Conservation (phyloP, 2,113 vertebrate species). For the Entomyzon cyanotis region DNA sequence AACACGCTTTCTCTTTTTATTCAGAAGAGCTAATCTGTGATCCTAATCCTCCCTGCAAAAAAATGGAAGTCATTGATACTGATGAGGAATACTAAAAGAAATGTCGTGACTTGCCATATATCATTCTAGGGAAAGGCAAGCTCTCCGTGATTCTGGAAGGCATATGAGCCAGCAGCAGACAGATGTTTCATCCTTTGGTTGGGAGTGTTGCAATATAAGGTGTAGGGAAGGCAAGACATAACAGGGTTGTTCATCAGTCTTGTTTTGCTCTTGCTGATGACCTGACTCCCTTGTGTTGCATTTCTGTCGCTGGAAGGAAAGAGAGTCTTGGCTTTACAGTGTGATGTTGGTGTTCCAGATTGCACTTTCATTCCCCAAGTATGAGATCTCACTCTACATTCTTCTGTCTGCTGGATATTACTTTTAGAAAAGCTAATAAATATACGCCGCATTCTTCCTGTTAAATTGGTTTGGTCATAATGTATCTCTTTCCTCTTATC, state of each 20-base stretch:
- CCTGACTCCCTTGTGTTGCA: background rate
- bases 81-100: background rate
- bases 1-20: background rate
- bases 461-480: background rate
- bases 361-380: background rate
- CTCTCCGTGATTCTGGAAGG: background rate
- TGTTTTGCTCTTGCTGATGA: background rate
- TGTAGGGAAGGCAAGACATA: background rate
- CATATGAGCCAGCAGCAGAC: fast-evolving
- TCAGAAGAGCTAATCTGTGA: background rate
- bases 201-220: background rate
- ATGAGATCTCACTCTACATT: background rate
- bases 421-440: background rate
- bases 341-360: background rate
- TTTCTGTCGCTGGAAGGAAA: background rate
- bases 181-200: background rate
- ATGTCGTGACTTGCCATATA: background rate
- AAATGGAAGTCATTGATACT: background rate
- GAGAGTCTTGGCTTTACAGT: background rate
- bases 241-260: background rate
- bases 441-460: background rate
- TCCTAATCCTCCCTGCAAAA: background rate
- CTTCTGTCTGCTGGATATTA: background rate
- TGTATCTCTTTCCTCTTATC: background rate
- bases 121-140: background rate